phyloP scores from a whole-genome alignment of 1,140 invertebrate species.

The Habropoda laboriosa region DNA sequence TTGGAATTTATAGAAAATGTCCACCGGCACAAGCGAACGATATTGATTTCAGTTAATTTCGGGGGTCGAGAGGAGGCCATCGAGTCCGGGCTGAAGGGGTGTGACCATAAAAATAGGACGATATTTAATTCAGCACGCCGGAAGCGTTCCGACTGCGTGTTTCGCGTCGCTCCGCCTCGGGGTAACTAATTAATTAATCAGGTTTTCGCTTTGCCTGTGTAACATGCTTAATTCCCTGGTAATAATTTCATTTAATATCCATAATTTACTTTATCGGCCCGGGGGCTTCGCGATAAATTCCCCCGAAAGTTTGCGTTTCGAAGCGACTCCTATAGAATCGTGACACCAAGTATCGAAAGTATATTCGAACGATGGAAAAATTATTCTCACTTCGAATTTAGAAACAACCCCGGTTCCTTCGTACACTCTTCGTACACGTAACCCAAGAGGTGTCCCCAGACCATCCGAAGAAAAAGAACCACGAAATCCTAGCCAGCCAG shows the following conservation, averaged over 20 bases:
- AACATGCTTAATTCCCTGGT: constrained; percentile 55
- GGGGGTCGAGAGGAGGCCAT: not conserved
- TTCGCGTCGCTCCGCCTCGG: no score
- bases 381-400: no score
- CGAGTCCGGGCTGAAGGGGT: not conserved
- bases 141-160: constrained; percentile 22
- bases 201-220: constrained; percentile 41
- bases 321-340: not conserved
- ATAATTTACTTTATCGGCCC: constrained; percentile 53
- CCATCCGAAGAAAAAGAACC: not conserved
- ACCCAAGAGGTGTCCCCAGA: not conserved
- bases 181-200: constrained; percentile 57
- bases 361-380: not conserved
- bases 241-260: constrained; percentile 58
- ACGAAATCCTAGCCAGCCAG: constrained; percentile 8
- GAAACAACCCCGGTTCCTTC: no score
- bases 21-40: not conserved
- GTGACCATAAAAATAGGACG: constrained; percentile 27
- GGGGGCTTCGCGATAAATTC: constrained; percentile 44
- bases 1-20: constrained; percentile 1
- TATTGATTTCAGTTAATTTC: constrained; percentile 24
- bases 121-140: constrained; percentile 23
- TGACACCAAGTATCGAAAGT: not conserved
- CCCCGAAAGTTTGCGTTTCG: constrained; percentile 15
- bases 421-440: constrained; percentile 9